Percentiles rank a stretch among this genome's conserved stretches.
phyloP scores from a whole-genome alignment of 1,140 invertebrate genomes.

The Tyrophagus putrescentiae region DNA sequence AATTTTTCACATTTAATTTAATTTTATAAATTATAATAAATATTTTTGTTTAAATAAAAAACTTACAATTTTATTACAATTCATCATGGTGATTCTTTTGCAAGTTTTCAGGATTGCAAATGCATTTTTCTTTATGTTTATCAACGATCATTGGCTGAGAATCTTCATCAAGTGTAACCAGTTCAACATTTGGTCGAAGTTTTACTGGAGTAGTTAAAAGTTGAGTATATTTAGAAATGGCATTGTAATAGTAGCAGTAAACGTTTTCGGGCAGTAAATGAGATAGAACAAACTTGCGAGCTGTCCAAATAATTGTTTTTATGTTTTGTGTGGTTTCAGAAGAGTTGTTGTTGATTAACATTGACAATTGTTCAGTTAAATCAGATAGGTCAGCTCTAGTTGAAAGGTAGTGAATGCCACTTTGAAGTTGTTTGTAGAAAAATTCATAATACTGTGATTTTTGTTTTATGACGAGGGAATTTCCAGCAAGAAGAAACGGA shows the following conservation, averaged over 20 bases:
- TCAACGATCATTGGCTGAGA: too few species aligned
- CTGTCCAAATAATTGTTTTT: constrained; percentile 51
- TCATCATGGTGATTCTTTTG: too few species aligned
- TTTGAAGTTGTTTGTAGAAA: constrained; percentile 63
- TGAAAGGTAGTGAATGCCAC: constrained; percentile 67
- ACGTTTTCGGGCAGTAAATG: constrained; percentile 69
- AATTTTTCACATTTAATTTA: too few species aligned
- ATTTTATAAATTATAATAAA: too few species aligned
- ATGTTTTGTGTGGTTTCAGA: constrained; percentile 55
- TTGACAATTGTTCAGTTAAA: constrained; percentile 49
- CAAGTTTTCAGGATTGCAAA: too few species aligned
- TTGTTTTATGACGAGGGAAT: constrained; percentile 76
- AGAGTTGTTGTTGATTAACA: constrained; percentile 47
- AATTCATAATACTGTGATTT: constrained; percentile 84
- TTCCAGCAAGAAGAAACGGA: constrained; percentile 74
- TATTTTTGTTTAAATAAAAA: too few species aligned
- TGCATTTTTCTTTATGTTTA: too few species aligned
- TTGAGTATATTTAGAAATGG: neutral
- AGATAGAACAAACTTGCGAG: constrained; percentile 53
- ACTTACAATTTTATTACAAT: too few species aligned
- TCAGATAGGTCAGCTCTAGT: constrained; percentile 63
- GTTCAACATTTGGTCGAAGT: neutral
- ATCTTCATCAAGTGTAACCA: too few species aligned
- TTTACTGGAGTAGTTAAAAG: neutral
- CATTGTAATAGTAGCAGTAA: constrained; percentile 63